Evolutionary conservation across 2,797 vertebrate species (phyloP), one percentile per base, ranked within the genome.

Genomic region (Enteromius mattozi): DNA sequence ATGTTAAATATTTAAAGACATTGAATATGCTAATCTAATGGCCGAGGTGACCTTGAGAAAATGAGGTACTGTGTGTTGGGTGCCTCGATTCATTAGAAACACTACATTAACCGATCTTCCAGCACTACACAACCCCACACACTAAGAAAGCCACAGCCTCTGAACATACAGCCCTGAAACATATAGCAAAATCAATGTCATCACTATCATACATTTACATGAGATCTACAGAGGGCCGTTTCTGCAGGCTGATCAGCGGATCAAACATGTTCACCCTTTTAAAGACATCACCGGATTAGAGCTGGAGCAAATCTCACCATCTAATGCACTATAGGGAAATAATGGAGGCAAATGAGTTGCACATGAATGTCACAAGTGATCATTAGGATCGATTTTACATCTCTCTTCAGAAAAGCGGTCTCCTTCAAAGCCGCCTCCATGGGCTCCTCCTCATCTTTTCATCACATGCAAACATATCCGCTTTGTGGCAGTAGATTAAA

Each of bases 51-150:
- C 95, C 94, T 94, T 94, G 93, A 90, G 83, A 91, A 88, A 91
- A 90, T 88, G 88, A 92, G 91, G 92, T 92, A 90, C 91, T 88
- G 91, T 91, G 91, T 93, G 93, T 94, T 91, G 91, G 93, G 90
- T 92, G 90, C 92, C 86, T 92, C 93, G 92, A 95, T 94, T 95
- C 91, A 94, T 94, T 93, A 92, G 92, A 94, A 93, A 94, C 94
- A 95, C 93, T 91, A 93, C 94, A 96, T 96, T 95, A 95, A 92
- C 93, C 91, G 88, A 92, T 92, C 89, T 93, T 92, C 91, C 93
- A 95, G 91, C 93, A 92, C 92, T 91, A 92, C 91, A 92, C 91
- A 93, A 90, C 47, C 90, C 91, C 84, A 87, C 89, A 91, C 70
- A 82, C 33, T 45, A 40, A 49, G 40, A 72, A 78, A 74, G 35